Evolutionary conservation across 2,113 vertebrate species (phyloP), one percentile per base, ranked within the genome.

Genomic region (Pristiophorus japonicus): DNA sequence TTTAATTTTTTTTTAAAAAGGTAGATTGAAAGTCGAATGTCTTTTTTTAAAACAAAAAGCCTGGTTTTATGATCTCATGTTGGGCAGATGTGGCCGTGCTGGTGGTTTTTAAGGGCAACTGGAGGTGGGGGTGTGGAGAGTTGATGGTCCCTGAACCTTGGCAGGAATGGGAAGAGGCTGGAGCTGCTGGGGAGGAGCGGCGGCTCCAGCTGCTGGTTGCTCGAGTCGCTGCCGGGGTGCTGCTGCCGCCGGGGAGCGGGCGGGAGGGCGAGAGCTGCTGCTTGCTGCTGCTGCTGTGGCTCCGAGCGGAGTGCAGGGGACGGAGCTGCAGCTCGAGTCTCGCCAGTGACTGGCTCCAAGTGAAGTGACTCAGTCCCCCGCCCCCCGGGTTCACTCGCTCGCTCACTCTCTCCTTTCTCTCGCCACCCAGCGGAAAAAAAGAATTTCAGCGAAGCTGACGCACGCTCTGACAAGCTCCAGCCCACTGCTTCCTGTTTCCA

Each of bases 401-500:
- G 38, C 38, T 81, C 78, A 59, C 59, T 91, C 78, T 8, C 59
- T 91, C 88, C 88, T 59, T 59, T 34, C 87, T 91, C 18, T 91
- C 88, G 34, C 88, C 88, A 22, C 88, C 88, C 88, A 91, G 88
- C 55, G 88, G 87, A 59, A 90, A 90, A 90, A 59, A 91, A 38
- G 55, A 4, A 55, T 63, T 18, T 18, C 59, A 20, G 88, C 34
- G 55, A n/a, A 63, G 59, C 47, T 91, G 88, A 91, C 88, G 88
- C 88, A 63, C 88, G 51, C 51, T 91, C 55, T 91, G 88, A 91
- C 88, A 91, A 38, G 5, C 88, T 91, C 88, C 88, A 91, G 34
- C 88, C 88, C 88, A 91, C 88, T 91, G 88, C 88, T 91, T 91
- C 88, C 88, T 91, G 88, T 91, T 91, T 38, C 88, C 59, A 63